phyloP scores from a whole-genome alignment of 2,113 vertebrate species.

The Serinus canaria region DNA sequence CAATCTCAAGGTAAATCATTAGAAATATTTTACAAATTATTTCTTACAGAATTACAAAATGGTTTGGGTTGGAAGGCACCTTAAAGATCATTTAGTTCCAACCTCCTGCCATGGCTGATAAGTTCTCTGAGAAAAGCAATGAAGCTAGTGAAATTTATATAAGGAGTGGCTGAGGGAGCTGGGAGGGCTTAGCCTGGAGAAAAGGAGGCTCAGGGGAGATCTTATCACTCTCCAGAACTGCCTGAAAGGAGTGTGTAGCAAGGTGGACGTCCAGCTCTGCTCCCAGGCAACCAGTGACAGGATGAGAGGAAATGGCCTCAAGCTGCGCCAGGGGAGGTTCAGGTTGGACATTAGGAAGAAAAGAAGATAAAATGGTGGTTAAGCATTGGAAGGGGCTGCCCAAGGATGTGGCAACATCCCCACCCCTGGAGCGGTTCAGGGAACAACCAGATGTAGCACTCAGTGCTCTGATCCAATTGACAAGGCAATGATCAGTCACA shows the following conservation, averaged over 20 bases:
- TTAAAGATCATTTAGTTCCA: neutral
- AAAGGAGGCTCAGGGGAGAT: neutral
- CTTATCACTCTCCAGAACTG: neutral
- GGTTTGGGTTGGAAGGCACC: neutral
- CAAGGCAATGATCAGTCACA: neutral
- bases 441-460: neutral
- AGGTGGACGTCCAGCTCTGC: fast-evolving
- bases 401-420: neutral
- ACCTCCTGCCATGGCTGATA: neutral
- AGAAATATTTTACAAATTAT: neutral
- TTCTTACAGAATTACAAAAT: neutral
- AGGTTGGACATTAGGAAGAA: neutral
- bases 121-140: neutral
- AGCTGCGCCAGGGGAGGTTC: neutral
- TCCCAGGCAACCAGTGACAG: neutral
- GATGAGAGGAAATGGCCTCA: neutral
- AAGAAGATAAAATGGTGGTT: neutral
- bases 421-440: neutral
- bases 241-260: neutral
- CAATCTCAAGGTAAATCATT: slow-evolving; percentile 70
- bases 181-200: neutral
- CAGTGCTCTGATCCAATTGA: neutral
- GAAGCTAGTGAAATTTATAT: neutral
- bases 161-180: neutral
- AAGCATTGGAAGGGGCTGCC: neutral